Evolutionary conservation across 2,888 invertebrate genomes (phyloP).

Genomic region (Oligia latruncula): DNA sequence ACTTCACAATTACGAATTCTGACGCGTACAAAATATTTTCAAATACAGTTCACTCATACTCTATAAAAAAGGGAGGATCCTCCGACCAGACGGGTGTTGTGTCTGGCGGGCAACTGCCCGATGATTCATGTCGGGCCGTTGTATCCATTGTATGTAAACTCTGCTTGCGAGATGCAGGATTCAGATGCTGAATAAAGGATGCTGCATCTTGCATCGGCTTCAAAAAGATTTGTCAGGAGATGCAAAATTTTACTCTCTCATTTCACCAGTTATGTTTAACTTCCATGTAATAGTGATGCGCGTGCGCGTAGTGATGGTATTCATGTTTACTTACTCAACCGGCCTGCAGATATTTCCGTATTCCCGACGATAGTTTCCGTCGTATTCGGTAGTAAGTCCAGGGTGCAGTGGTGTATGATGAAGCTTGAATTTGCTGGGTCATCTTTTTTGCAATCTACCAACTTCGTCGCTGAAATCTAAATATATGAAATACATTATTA

Average conservation of each 20-base stretch:
- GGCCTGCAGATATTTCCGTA: slow-evolving; percentile 23
- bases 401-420: slow-evolving; percentile 58
- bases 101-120: too few species aligned
- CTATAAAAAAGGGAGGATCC: too few species aligned
- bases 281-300: neutral
- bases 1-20: neutral
- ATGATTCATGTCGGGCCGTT: too few species aligned
- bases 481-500: neutral
- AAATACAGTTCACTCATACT: too few species aligned
- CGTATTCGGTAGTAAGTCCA: slow-evolving; percentile 66
- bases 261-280: neutral
- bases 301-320: neutral
- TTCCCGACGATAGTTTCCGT: slow-evolving; percentile 61
- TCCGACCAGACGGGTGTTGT: too few species aligned
- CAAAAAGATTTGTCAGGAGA: neutral
- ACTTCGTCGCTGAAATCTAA: slow-evolving; percentile 59
- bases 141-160: too few species aligned
- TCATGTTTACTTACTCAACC: slow-evolving; percentile 45
- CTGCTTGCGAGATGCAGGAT: too few species aligned
- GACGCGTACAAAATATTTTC: neutral
- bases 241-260: neutral
- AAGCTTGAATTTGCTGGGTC: neutral
- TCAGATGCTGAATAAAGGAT: neutral
- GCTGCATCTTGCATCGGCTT: neutral
- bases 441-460: slow-evolving; percentile 20